Percentiles rank a stretch among this genome's conserved stretches.
These are phyloP conservation scores for Linurgus olivaceus DNA, from an alignment of 2,797 vertebrate genomes.

Conservation along the genomic window DNA sequence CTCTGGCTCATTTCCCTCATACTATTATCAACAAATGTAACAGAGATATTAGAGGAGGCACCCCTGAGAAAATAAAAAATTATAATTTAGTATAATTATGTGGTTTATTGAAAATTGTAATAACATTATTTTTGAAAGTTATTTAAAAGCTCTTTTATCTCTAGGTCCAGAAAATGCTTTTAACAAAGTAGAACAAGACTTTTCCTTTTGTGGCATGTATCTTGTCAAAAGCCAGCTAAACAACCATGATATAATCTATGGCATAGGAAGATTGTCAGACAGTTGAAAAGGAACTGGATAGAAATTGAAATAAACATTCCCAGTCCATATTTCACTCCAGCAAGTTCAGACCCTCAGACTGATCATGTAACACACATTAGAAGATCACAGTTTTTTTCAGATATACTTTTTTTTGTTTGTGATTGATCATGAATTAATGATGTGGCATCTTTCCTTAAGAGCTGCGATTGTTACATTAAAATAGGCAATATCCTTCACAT, in stretches of 20 bases:
- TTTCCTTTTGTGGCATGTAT: not conserved
- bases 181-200: not conserved
- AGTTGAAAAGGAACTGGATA: not conserved
- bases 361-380: not conserved
- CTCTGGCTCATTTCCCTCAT: not conserved
- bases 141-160: not conserved
- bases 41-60: not conserved
- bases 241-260: rapidly evolving
- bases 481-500: not conserved
- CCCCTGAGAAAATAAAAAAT: not conserved
- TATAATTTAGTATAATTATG: not conserved
- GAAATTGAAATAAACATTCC: not conserved
- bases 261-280: not conserved
- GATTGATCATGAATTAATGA: not conserved
- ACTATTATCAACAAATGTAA: not conserved
- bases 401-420: not conserved
- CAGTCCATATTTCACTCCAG: not conserved
- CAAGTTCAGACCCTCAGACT: not conserved
- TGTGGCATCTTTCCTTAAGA: not conserved
- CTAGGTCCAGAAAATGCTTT: not conserved
- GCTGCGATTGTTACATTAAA: not conserved
- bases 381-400: not conserved
- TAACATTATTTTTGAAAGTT: not conserved
- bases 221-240: not conserved
- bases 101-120: not conserved